phyloP scores from a whole-genome alignment of 2,888 invertebrate genomes.

The Aporophyla lueneburgensis region DNA sequence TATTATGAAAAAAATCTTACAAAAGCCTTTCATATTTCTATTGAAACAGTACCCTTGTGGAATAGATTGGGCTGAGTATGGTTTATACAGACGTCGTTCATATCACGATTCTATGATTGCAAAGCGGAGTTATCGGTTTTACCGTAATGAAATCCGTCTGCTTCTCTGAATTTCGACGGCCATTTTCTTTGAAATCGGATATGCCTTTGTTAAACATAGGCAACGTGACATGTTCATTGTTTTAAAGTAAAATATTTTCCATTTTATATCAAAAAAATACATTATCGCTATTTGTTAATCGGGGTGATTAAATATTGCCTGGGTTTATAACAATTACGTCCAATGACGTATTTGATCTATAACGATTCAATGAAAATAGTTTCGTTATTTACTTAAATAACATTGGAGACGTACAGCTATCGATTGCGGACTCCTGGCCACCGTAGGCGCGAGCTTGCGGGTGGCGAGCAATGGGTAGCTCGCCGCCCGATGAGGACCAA shows the following conservation, averaged over 20 bases:
- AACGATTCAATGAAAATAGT: background rate
- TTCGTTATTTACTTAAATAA: background rate
- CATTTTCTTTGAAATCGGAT: constrained; percentile 17
- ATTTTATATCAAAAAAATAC: background rate
- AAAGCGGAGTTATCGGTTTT: constrained; percentile 57
- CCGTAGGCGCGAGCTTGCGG: no score
- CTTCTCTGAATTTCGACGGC: constrained; percentile 35
- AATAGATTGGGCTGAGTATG: constrained; percentile 51
- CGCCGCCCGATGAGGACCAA: no score
- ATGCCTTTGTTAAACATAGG: constrained; percentile 10
- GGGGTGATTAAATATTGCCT: background rate
- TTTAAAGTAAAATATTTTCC: background rate
- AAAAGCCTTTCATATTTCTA: constrained; percentile 38
- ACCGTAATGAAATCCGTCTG: constrained; percentile 60
- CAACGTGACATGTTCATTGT: constrained; percentile 11
- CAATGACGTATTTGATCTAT: background rate
- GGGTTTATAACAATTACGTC: background rate
- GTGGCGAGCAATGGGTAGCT: no score
- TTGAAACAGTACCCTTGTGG: constrained; percentile 53
- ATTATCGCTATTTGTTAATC: background rate
- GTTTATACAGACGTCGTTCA: constrained; percentile 50
- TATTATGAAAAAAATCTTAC: constrained; percentile 22
- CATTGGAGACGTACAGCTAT: no score
- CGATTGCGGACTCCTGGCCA: no score
- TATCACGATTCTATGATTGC: constrained; percentile 55